Percentiles rank a stretch among this genome's conserved stretches.
These are phyloP conservation scores for Temnothorax curvispinosus DNA, from an alignment of 1,140 invertebrate genomes.

Conservation along the genomic window DNA sequence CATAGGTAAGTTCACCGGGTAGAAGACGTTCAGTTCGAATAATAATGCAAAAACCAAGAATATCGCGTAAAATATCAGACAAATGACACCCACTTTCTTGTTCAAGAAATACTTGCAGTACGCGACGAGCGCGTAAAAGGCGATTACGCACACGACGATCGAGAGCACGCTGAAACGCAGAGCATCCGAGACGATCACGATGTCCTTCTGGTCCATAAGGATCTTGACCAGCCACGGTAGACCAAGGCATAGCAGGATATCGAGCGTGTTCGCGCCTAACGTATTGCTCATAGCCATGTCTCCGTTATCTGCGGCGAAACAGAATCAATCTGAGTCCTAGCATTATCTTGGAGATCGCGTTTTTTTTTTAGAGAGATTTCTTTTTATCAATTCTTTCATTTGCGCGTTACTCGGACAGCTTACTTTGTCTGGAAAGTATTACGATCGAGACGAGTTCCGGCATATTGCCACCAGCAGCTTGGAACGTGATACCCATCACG, in stretches of 20 bases:
- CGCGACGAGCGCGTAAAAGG: constrained; percentile 87
- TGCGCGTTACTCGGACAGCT: constrained; percentile 16
- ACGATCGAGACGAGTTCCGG: constrained; percentile 95
- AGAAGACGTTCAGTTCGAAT: constrained; percentile 87
- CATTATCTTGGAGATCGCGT: background rate
- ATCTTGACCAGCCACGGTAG: constrained; percentile 94
- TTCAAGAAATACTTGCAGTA: constrained; percentile 87
- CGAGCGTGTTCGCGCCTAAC: constrained; percentile 93
- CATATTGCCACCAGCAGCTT: constrained; percentile 94
- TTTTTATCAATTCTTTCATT: background rate
- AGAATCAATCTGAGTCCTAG: background rate
- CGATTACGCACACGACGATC: constrained; percentile 87
- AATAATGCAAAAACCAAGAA: constrained; percentile 89
- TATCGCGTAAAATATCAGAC: constrained; percentile 87
- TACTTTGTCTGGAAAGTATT: constrained; percentile 93
- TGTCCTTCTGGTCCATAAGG: constrained; percentile 85
- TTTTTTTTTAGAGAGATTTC: background rate
- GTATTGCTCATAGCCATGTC: constrained; percentile 95
- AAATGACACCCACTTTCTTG: constrained; percentile 87
- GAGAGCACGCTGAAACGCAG: constrained; percentile 89
- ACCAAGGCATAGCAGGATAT: constrained; percentile 94
- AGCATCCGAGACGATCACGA: constrained; percentile 87
- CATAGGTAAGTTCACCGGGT: constrained; percentile 82
- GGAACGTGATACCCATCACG: constrained; percentile 95
- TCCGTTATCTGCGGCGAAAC: constrained; percentile 88